Percentiles rank a stretch among this genome's conserved stretches.
Conservation (phyloP, 2,113 vertebrate species). For the Malaclemys terrapin region DNA sequence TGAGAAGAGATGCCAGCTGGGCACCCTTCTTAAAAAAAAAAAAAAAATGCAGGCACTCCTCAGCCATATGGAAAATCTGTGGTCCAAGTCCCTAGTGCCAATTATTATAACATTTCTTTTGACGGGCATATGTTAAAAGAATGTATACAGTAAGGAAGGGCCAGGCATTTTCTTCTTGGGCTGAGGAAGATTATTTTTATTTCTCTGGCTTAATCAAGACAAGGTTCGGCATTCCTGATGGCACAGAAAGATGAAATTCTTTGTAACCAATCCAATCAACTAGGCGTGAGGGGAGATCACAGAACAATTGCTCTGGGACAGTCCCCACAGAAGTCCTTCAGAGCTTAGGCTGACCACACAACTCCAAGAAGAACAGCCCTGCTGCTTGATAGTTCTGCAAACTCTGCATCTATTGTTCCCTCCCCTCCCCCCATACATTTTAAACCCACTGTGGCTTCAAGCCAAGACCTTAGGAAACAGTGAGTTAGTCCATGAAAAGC, state of each 20-base stretch:
- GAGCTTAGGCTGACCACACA: neutral
- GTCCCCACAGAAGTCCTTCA: neutral
- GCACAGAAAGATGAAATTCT: conserved; percentile 59
- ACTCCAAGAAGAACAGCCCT: conserved; percentile 36
- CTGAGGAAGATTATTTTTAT: conserved; percentile 71
- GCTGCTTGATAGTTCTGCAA: conserved; percentile 26
- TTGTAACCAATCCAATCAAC: conserved; percentile 34
- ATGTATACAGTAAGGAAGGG: conserved; percentile 32
- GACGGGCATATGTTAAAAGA: conserved; percentile 50
- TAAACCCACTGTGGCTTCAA: conserved; percentile 19
- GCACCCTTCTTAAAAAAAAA: conserved; percentile 40
- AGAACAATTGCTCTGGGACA: conserved; percentile 13
- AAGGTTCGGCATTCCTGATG: conserved; percentile 24
- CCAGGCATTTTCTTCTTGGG: conserved; percentile 72
- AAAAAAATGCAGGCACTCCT: conserved; percentile 53
- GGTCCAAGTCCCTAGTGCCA: conserved; percentile 43
- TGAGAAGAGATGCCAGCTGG: neutral
- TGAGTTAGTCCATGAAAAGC: conserved; percentile 4
- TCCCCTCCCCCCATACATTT: conserved; percentile 5
- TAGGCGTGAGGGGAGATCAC: neutral
- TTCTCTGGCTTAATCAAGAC: conserved; percentile 70
- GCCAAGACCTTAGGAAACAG: conserved; percentile 44
- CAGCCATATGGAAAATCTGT: conserved; percentile 39
- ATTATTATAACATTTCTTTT: conserved; percentile 61
- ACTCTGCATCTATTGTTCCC: conserved; percentile 3